phyloP scores from a whole-genome alignment of 2,797 vertebrate genomes.

The Xenops minutus region DNA sequence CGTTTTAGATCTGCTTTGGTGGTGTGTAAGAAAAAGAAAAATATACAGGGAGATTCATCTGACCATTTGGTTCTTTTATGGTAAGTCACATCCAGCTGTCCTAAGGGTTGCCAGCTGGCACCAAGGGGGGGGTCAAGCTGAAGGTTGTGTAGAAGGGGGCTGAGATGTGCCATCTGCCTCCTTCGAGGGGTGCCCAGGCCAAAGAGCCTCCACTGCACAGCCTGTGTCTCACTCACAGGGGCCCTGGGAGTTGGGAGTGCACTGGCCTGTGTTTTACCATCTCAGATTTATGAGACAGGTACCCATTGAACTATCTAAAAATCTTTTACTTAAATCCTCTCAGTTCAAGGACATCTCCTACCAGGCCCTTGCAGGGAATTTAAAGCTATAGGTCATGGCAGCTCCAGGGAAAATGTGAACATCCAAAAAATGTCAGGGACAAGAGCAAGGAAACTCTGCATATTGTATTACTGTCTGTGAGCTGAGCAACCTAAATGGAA shows the following conservation, averaged over 20 bases:
- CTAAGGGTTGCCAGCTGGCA: not conserved
- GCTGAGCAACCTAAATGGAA: not conserved
- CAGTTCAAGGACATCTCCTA: not conserved
- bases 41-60: not conserved
- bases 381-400: not conserved
- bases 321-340: not conserved
- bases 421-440: not conserved
- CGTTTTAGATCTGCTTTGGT: not conserved
- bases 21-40: not conserved
- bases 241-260: not conserved
- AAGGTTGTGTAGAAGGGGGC: not conserved
- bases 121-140: accelerated
- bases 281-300: not conserved
- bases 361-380: not conserved
- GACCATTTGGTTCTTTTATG: not conserved
- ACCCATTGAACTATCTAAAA: not conserved
- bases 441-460: not conserved
- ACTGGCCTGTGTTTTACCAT: not conserved
- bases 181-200: not conserved
- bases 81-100: no score
- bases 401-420: not conserved
- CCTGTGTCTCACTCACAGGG: not conserved
- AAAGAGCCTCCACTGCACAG: not conserved
- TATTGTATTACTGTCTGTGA: not conserved
- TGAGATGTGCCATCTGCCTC: not conserved